A percentile compares a stretch with the other conserved stretches of the same genome.
Evolutionary conservation across 2,113 vertebrate species (phyloP).

Genomic region (Zosterops japonicus): DNA sequence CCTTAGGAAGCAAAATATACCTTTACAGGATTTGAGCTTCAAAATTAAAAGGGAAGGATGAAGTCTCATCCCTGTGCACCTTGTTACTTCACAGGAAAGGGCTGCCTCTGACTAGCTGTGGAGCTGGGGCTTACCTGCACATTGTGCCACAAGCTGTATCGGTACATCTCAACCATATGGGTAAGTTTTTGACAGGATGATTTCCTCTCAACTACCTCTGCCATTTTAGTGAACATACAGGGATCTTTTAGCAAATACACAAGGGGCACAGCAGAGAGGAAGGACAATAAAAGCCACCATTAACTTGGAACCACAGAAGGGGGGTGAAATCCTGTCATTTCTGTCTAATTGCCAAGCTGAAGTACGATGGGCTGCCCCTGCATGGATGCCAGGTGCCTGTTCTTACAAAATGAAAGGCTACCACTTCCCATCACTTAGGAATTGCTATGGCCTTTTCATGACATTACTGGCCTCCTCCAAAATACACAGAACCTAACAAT

Average conservation of each 20-base stretch:
- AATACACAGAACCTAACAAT: not conserved
- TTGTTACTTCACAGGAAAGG: not conserved
- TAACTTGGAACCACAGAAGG: not conserved
- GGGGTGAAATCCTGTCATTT: not conserved
- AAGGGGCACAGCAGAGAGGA: not conserved
- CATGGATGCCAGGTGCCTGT: not conserved
- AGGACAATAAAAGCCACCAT: not conserved
- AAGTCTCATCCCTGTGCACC: not conserved
- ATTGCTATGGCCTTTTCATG: not conserved
- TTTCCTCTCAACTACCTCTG: not conserved
- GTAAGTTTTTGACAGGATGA: not conserved
- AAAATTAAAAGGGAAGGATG: not conserved
- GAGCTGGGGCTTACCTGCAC: not conserved
- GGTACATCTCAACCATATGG: rapidly evolving
- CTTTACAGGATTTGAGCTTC: not conserved
- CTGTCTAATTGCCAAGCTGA: not conserved
- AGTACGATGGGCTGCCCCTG: not conserved
- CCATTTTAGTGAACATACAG: not conserved
- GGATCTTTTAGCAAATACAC: not conserved
- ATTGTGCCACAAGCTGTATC: rapidly evolving
- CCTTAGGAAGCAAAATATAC: not conserved
- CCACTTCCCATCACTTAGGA: not conserved
- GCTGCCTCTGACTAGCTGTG: rapidly evolving
- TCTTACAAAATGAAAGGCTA: not conserved
- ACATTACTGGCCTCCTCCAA: not conserved